These are phyloP conservation scores for Cynocephalus volans DNA, from an alignment of 2,113 vertebrate species.

Conservation along the genomic window DNA sequence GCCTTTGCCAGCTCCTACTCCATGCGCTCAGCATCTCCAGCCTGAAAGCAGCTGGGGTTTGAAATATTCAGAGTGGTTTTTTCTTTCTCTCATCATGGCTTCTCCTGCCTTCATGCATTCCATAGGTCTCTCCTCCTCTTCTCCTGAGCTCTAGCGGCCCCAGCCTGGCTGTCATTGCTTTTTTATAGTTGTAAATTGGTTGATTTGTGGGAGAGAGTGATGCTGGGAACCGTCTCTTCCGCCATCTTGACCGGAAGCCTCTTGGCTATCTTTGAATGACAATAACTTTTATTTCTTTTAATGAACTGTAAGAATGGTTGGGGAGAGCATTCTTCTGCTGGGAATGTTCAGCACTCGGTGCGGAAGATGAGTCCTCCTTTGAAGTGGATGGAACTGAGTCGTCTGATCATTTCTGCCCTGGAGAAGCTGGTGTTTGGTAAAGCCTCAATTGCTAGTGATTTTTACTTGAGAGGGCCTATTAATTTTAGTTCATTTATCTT, in stretches of 20 bases:
- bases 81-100: no score
- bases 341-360: neutral
- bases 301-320: neutral
- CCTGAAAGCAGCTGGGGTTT: no score
- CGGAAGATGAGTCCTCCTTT: neutral
- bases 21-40: no score
- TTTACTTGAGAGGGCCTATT: constrained; percentile 43
- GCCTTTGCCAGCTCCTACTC: no score
- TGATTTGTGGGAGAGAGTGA: no score
- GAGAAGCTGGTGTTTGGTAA: constrained; percentile 14
- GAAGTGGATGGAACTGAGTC: neutral
- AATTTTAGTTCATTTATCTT: constrained; percentile 65
- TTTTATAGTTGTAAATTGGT: no score
- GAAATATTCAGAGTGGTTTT: no score
- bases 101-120: no score
- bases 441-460: constrained; percentile 42
- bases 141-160: no score
- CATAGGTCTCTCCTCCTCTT: no score
- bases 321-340: neutral
- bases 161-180: no score
- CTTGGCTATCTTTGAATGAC: neutral
- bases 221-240: no score
- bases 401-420: neutral
- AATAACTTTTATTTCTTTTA: neutral
- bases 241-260: neutral